Conservation (phyloP, 2,113 vertebrate species). For the Bujurquina vittata region DNA sequence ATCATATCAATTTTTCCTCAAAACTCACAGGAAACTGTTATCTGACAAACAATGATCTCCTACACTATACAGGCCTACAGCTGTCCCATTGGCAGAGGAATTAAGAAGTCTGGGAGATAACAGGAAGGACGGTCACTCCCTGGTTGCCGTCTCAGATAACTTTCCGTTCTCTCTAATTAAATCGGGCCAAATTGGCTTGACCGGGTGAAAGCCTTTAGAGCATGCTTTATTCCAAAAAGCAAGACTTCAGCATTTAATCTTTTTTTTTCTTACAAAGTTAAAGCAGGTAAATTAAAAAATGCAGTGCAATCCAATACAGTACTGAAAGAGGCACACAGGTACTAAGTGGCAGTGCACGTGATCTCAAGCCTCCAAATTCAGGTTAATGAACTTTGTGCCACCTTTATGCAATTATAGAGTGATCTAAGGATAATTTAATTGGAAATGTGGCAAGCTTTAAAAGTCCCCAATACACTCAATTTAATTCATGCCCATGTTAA, state of each 20-base stretch:
- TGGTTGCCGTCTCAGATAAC: conserved; percentile 43
- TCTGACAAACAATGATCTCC: conserved; percentile 23
- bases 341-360: neutral
- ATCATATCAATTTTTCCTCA: neutral
- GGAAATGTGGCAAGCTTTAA: neutral
- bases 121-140: conserved; percentile 41
- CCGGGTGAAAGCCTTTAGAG: conserved; percentile 43
- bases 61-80: conserved; percentile 6
- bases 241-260: conserved; percentile 30
- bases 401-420: neutral
- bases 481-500: neutral
- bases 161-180: conserved; percentile 68
- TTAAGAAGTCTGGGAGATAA: conserved; percentile 62
- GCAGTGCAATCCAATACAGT: neutral
- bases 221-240: conserved; percentile 46
- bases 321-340: neutral
- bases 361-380: neutral
- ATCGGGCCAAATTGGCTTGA: conserved; percentile 59
- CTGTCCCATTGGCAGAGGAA: conserved; percentile 48
- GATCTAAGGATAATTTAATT: neutral
- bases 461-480: neutral
- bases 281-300: neutral
- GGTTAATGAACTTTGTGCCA: neutral
- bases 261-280: conserved; percentile 23
- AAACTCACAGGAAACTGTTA: conserved; percentile 2